Percentiles rank a stretch among this genome's conserved stretches.
Evolutionary conservation across 2,113 vertebrate species (phyloP).

Genomic region (Macroglossus sobrinus): DNA sequence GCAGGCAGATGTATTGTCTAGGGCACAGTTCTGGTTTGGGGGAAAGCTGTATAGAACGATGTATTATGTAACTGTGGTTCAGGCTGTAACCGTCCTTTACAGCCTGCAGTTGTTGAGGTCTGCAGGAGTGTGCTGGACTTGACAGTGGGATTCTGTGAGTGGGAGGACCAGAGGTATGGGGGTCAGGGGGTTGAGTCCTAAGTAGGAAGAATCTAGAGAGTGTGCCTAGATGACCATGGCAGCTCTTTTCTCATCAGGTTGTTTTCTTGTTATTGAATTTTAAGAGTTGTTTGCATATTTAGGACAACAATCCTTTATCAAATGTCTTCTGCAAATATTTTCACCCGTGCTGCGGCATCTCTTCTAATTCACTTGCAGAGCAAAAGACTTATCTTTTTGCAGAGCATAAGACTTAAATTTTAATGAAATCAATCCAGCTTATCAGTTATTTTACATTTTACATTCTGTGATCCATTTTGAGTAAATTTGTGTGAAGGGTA

Average conservation of each 20-base stretch:
- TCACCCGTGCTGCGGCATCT: not conserved
- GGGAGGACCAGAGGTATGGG: not conserved
- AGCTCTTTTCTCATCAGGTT: not conserved
- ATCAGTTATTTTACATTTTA: not conserved
- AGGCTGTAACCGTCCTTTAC: not conserved
- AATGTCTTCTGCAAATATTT: not conserved
- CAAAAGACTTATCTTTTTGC: too few relatives aligned
- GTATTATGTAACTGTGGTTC: rapidly evolving
- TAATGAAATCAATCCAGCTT: not conserved
- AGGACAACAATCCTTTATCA: not conserved
- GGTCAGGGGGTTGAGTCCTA: too few relatives aligned
- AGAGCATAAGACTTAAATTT: not conserved
- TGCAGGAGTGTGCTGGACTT: not conserved
- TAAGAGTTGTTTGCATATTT: not conserved
- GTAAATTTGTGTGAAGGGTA: not conserved
- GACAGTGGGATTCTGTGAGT: not conserved
- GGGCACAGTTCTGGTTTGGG: not conserved
- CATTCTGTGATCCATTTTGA: not conserved
- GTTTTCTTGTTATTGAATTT: not conserved
- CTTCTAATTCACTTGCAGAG: not conserved
- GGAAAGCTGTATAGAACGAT: not conserved
- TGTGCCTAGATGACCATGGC: not conserved
- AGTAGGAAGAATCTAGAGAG: not conserved
- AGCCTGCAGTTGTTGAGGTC: not conserved
- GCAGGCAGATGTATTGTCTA: not conserved